Evolutionary conservation across 2,797 vertebrate species (phyloP).

Genomic region (Echeneis naucrates): DNA sequence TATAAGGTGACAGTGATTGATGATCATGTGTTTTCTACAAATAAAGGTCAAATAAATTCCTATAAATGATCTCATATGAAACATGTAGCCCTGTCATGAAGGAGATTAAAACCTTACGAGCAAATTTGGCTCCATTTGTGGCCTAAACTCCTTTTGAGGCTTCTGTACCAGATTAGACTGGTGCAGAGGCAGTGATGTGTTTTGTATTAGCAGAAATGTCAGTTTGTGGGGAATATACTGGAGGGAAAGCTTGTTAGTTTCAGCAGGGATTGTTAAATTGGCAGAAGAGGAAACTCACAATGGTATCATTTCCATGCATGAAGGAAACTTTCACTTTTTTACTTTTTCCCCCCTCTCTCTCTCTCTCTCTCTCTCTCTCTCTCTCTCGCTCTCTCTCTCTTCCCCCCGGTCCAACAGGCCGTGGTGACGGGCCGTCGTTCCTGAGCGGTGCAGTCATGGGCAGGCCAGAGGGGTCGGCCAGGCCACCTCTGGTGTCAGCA

Average conservation of each 20-base stretch:
- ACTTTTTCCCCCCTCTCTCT: too few relatives aligned
- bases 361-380: too few relatives aligned
- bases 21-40: background rate
- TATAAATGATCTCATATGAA: background rate
- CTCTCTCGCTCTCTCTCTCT: too few relatives aligned
- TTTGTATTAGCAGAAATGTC: background rate
- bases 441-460: constrained; percentile 72
- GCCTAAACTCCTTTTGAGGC: background rate
- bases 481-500: constrained; percentile 59
- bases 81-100: background rate
- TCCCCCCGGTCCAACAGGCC: constrained; percentile 53
- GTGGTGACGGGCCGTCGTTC: constrained; percentile 37
- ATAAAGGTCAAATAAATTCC: background rate
- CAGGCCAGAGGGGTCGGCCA: constrained; percentile 72
- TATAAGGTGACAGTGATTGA: background rate
- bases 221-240: background rate
- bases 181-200: background rate
- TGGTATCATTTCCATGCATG: background rate
- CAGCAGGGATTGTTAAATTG: background rate
- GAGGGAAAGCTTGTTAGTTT: background rate
- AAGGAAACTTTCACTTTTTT: background rate
- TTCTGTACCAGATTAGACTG: too few relatives aligned
- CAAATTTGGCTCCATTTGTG: background rate
- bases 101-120: background rate
- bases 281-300: background rate